Conservation (phyloP, 2,888 invertebrate genomes). For the Yponomeuta evonymella region DNA sequence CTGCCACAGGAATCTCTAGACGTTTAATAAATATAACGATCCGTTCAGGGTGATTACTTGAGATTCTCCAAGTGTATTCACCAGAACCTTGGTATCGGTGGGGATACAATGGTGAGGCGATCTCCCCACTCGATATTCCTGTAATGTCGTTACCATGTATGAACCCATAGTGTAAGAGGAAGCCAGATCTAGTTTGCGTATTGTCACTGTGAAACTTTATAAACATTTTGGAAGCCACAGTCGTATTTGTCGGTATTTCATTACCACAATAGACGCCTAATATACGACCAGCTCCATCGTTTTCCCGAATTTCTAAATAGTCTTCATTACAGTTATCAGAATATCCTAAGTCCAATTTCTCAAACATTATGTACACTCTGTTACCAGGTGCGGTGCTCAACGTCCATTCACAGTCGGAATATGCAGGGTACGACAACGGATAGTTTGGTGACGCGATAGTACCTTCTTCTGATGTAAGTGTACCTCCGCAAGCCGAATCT, state of each 20-base stretch:
- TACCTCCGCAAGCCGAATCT: constrained; percentile 87
- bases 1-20: constrained; percentile 48
- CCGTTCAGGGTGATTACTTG: constrained; percentile 46
- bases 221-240: constrained; percentile 78
- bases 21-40: constrained; percentile 39
- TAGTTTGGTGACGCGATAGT: constrained; percentile 90
- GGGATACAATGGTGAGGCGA: constrained; percentile 89
- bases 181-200: constrained; percentile 80
- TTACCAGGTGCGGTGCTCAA: constrained; percentile 78
- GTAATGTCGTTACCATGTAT: constrained; percentile 81
- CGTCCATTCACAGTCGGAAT: constrained; percentile 85
- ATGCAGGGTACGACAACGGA: constrained; percentile 82
- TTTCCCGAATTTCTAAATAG: constrained; percentile 89
- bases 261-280: constrained; percentile 84
- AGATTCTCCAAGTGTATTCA: constrained; percentile 82
- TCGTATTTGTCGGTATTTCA: constrained; percentile 76
- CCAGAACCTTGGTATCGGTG: constrained; percentile 53
- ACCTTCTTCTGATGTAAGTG: constrained; percentile 81
- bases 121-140: constrained; percentile 78
- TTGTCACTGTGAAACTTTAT: constrained; percentile 84
- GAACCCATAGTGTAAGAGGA: constrained; percentile 83
- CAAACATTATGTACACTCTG: constrained; percentile 79
- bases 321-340: constrained; percentile 88
- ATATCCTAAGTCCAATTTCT: constrained; percentile 80
- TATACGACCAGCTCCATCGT: constrained; percentile 77